Percentiles rank a stretch among this genome's conserved stretches.
Conservation (phyloP, 2,113 vertebrate species). For the Hypanus sabinus region DNA sequence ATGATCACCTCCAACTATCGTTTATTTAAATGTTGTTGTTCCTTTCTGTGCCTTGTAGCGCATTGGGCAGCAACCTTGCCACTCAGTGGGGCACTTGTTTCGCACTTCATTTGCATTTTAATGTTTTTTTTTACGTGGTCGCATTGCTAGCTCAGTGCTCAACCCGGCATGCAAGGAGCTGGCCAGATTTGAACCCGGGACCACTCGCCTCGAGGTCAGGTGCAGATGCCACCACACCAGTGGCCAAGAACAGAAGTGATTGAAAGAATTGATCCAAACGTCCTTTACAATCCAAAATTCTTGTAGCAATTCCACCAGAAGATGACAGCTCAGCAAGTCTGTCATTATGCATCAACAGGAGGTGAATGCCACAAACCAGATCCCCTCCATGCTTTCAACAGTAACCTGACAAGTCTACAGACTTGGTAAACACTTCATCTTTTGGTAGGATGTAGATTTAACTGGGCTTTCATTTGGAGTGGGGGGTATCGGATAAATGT, state of each 20-base stretch:
- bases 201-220: too few relatives aligned
- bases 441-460: not conserved
- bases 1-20: not conserved
- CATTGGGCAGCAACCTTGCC: too few relatives aligned
- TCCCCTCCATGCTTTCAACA: not conserved
- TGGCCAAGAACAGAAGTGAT: not conserved
- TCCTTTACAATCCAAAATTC: not conserved
- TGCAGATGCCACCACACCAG: too few relatives aligned
- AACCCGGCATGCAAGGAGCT: too few relatives aligned
- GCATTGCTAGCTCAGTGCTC: too few relatives aligned
- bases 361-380: not conserved
- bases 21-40: not conserved
- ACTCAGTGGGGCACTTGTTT: too few relatives aligned
- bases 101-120: too few relatives aligned
- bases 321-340: not conserved
- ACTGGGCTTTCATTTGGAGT: not conserved
- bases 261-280: not conserved
- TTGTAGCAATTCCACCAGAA: not conserved
- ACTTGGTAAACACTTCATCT: too few relatives aligned
- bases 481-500: not conserved
- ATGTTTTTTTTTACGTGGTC: too few relatives aligned
- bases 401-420: too few relatives aligned
- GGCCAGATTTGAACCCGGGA: too few relatives aligned
- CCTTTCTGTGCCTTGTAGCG: too few relatives aligned
- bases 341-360: not conserved